A percentile compares a stretch with the other conserved stretches of the same genome.
These are phyloP conservation scores for Glossophaga mutica DNA, from an alignment of 2,797 vertebrate genomes.

Conservation along the genomic window DNA sequence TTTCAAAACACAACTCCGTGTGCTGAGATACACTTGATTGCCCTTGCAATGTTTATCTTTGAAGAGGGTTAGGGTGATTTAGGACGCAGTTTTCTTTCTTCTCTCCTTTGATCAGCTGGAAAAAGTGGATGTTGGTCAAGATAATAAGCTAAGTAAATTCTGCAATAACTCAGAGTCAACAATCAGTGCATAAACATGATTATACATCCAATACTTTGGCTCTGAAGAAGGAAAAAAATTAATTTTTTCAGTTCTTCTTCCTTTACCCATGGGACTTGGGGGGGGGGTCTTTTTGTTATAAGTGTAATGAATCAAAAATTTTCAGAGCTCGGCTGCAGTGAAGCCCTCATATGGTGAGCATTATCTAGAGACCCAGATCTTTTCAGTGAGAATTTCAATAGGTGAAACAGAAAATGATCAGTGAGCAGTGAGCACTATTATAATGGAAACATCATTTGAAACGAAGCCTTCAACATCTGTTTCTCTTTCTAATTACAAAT, in stretches of 20 bases:
- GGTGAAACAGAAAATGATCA: constrained; percentile 53
- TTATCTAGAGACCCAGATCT: constrained; percentile 18
- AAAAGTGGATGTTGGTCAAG: constrained; percentile 9
- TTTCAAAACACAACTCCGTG: neutral
- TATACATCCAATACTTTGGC: neutral
- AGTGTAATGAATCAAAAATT: neutral
- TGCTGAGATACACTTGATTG: neutral
- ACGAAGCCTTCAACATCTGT: constrained; percentile 76
- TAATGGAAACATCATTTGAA: constrained; percentile 64
- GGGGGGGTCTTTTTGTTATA: neutral
- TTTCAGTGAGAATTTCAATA: constrained; percentile 44
- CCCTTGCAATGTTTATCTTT: neutral
- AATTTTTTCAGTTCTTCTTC: neutral
- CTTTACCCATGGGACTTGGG: neutral
- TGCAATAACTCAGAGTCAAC: neutral
- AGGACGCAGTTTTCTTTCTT: neutral
- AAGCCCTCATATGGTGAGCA: neutral
- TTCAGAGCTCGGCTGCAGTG: neutral
- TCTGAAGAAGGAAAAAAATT: neutral
- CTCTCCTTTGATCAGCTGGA: neutral
- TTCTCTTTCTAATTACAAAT: constrained; percentile 79
- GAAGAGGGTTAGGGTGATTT: neutral
- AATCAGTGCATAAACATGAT: neutral
- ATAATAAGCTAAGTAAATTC: constrained; percentile 20
- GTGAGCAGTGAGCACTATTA: constrained; percentile 51